phyloP scores from a whole-genome alignment of 2,888 invertebrate genomes.

The Noctua janthe region DNA sequence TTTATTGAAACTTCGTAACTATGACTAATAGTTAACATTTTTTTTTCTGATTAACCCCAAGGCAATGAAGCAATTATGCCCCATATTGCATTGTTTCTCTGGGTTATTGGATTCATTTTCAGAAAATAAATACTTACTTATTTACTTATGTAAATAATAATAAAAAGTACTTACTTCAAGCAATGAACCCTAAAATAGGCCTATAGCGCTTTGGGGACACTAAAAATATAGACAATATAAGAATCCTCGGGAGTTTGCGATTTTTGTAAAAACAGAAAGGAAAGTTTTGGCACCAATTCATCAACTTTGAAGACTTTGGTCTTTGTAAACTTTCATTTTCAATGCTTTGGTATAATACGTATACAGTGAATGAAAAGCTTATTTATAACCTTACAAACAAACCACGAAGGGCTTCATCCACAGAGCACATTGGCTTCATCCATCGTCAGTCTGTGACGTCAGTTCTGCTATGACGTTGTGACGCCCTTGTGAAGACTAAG shows the following conservation, averaged over 20 bases:
- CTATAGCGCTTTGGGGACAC: background rate
- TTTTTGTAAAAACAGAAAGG: background rate
- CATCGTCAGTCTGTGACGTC: background rate
- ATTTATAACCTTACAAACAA: background rate
- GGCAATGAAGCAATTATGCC: too few species aligned
- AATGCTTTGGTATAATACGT: too few species aligned
- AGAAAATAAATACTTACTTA: too few species aligned
- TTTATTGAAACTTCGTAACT: background rate
- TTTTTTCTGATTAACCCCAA: too few species aligned
- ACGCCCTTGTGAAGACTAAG: constrained; percentile 23
- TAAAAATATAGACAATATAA: background rate
- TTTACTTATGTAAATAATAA: too few species aligned
- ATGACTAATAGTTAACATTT: too few species aligned
- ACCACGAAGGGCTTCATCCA: constrained; percentile 15
- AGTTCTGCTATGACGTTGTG: background rate
- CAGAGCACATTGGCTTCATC: constrained; percentile 17
- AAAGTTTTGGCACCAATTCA: background rate
- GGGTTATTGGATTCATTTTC: too few species aligned
- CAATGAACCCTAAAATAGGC: too few species aligned
- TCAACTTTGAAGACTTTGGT: background rate
- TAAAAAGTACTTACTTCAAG: too few species aligned
- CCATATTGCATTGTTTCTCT: too few species aligned
- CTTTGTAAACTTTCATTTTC: background rate
- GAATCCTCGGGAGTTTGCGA: background rate
- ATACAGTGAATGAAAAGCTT: background rate